Evolutionary conservation across 2,888 invertebrate genomes (phyloP), one percentile per base, ranked within the genome.

Genomic region (Parnassius apollo): DNA sequence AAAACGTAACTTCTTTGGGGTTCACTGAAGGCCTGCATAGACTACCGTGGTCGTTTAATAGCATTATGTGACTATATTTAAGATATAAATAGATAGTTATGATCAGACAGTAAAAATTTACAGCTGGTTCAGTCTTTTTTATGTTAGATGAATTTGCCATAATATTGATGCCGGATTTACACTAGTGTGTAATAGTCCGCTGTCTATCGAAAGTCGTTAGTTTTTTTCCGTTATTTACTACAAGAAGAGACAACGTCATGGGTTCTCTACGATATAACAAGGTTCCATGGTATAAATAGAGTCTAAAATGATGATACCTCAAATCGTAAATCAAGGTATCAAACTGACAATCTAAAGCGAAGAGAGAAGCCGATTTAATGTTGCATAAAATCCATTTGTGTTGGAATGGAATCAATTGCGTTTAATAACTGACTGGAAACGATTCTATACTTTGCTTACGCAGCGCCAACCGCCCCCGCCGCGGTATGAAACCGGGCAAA

Each of bases 401-500:
- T 64, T 57, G 61, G 59, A 66, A 66, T 62, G 59, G 66, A 68
- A 69, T 69, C 61, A 68, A 70, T 67, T 63, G 65, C 59, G 65
- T 65, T 64, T 65, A 67, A 68, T 69, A 68, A 66, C 67, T 59
- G 67, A 66, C 62, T 54, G 42, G 25, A 54, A 44, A 51, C 53
- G 52, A 49, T 42, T 57, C 22, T 56, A 1, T 9, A 46, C 22
- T 49, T 48, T 35, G 45, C 51, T 57, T 57, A 60, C 13, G 42
- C 58, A 54, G 55, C 55, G 42, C 45, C 51, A 42, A 25, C 55
- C 59, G 57, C 59, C 57, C 56, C 56, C 62, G 59, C 53, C 48
- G 61, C 49, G 49, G 61, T 60, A 66, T 66, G 68, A 59, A 68
- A 60, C 59, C 60, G 64, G 63, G 65, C 69, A 72, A 72, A 75